Percentiles rank a stretch among this genome's conserved stretches.
phyloP scores from a whole-genome alignment of 1,140 invertebrate species.

The Lepidurus apus region DNA sequence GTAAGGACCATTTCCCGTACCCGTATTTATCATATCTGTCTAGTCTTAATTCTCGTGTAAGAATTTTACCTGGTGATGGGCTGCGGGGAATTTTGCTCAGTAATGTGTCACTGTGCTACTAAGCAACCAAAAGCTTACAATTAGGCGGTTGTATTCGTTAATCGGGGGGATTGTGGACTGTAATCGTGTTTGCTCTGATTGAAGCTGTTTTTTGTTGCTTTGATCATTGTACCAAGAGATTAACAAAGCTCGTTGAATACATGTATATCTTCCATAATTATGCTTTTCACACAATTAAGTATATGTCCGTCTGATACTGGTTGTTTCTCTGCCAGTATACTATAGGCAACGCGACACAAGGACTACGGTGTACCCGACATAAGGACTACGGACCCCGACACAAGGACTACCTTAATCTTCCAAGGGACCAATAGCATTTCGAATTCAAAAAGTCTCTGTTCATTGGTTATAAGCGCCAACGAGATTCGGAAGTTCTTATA shows the following conservation, averaged over 20 bases:
- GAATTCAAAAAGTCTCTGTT: too few relatives aligned
- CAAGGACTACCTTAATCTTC: too few relatives aligned
- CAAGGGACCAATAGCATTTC: too few relatives aligned
- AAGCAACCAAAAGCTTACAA: background rate
- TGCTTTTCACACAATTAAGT: too few relatives aligned
- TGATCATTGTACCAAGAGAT: background rate
- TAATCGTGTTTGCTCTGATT: background rate
- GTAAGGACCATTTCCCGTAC: background rate
- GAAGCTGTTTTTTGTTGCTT: background rate
- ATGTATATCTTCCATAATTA: background rate
- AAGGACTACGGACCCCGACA: too few relatives aligned
- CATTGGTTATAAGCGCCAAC: too few relatives aligned
- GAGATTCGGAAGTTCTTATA: too few relatives aligned
- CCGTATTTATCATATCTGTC: background rate
- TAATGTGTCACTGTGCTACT: background rate
- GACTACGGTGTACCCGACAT: too few relatives aligned
- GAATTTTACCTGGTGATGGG: background rate
- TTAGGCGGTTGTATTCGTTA: background rate
- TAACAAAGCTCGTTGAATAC: background rate
- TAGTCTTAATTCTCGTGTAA: slow-evolving; percentile 9
- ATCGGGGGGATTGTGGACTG: background rate
- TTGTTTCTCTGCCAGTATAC: too few relatives aligned
- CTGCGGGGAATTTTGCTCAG: slow-evolving; percentile 7
- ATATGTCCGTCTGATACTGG: too few relatives aligned
- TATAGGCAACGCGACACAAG: too few relatives aligned